Conservation (phyloP, 2,113 vertebrate genomes). For the Lynx canadensis region DNA sequence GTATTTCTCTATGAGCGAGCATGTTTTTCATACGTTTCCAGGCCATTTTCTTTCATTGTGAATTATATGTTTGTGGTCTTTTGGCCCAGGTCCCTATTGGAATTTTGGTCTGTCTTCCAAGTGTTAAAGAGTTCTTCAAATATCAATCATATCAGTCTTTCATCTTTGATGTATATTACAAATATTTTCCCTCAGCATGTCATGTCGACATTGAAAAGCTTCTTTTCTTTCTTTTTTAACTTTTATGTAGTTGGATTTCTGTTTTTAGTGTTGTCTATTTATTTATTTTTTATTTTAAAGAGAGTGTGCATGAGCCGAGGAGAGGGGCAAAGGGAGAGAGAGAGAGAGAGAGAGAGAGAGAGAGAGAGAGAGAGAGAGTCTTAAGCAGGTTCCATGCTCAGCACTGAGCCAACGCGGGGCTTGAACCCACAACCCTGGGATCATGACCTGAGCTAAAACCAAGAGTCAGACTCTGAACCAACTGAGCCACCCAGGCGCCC, state of each 20-base stretch:
- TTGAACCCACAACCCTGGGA: too few species aligned
- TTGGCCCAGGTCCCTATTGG: background rate
- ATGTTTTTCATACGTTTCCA: background rate
- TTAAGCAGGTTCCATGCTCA: too few species aligned
- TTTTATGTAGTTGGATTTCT: background rate
- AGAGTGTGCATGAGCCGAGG: too few species aligned
- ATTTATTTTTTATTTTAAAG: too few species aligned
- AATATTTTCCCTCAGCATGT: background rate
- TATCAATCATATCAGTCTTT: background rate
- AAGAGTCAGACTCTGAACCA: too few species aligned
- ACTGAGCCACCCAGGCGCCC: too few species aligned
- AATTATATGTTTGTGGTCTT: background rate
- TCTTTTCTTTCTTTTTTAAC: background rate
- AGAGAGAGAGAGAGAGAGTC: too few species aligned
- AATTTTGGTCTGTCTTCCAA: background rate
- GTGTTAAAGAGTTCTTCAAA: background rate
- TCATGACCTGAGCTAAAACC: too few species aligned
- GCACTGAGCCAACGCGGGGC: too few species aligned
- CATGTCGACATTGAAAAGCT: background rate
- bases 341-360: too few species aligned
- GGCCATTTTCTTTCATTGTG: background rate
- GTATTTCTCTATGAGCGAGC: background rate
- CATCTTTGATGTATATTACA: background rate
- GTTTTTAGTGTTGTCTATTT: background rate
- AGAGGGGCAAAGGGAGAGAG: too few species aligned